These are phyloP conservation scores for Lanistes nyassanus DNA, from an alignment of 1,140 invertebrate genomes.

Conservation along the genomic window DNA sequence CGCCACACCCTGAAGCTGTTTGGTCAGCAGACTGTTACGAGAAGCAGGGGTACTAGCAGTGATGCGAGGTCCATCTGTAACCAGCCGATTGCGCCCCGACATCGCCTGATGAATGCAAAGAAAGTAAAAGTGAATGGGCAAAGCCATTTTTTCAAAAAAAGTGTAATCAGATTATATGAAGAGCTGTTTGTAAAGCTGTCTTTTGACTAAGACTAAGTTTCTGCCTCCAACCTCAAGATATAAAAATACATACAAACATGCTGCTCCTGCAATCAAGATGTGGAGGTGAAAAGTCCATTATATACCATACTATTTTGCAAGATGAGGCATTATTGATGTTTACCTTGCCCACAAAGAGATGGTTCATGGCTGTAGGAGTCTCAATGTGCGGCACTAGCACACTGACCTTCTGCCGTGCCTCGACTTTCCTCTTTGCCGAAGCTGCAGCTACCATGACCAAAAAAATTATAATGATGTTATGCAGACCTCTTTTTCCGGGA, in stretches of 20 bases:
- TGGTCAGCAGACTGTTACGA: constrained; percentile 17
- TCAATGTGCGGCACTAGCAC: constrained; percentile 53
- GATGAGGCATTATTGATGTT: neutral
- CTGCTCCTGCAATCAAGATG: neutral
- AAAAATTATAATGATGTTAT: constrained; percentile 12
- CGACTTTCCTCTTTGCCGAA: constrained; percentile 40
- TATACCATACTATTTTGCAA: neutral
- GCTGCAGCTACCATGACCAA: constrained; percentile 43
- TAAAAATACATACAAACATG: no score
- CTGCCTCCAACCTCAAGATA: neutral
- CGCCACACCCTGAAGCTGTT: constrained; percentile 37
- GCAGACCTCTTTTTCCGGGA: no score
- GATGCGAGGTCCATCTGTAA: constrained; percentile 35
- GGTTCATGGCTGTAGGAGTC: constrained; percentile 58
- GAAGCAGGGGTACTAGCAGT: neutral
- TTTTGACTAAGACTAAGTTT: neutral
- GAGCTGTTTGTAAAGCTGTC: neutral
- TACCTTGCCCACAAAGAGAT: constrained; percentile 58
- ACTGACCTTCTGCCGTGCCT: constrained; percentile 20
- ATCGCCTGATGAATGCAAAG: no score
- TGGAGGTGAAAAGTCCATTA: neutral
- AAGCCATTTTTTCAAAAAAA: no score
- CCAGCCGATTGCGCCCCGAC: constrained; percentile 29
- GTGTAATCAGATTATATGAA: no score
- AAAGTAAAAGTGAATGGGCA: no score